Conservation (phyloP, 2,888 invertebrate genomes). For the Callimorpha dominula region DNA sequence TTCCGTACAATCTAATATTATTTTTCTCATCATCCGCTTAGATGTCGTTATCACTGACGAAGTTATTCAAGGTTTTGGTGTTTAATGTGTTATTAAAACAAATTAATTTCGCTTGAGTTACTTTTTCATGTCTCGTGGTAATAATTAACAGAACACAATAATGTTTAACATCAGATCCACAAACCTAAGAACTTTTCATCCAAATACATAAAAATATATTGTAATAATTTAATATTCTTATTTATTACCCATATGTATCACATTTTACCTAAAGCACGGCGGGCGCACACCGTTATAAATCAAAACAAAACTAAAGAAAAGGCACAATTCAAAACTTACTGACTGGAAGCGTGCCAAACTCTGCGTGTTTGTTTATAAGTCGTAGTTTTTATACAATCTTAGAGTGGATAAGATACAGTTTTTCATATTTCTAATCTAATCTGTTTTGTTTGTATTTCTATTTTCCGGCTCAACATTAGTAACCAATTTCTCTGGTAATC, state of each 20-base stretch:
- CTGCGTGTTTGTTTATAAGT: constrained; percentile 14
- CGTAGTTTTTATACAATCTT: constrained; percentile 1
- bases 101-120: too few relatives aligned
- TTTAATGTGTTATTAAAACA: too few relatives aligned
- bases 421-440: background rate
- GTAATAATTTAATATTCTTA: background rate
- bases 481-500: too few relatives aligned
- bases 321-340: constrained; percentile 18
- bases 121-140: too few relatives aligned
- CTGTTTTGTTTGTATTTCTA: background rate
- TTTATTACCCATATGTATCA: constrained; percentile 11
- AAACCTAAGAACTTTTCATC: background rate
- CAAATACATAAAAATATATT: background rate
- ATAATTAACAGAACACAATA: background rate
- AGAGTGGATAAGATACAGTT: background rate
- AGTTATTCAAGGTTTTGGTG: too few relatives aligned
- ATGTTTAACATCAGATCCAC: background rate
- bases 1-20: too few relatives aligned
- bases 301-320: constrained; percentile 18
- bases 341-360: constrained; percentile 18
- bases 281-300: constrained; percentile 5
- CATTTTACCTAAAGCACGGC: background rate
- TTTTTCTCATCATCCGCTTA: too few relatives aligned
- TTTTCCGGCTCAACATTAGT: too few relatives aligned
- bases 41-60: too few relatives aligned